These are phyloP conservation scores for Drosophila ambigua DNA, from an alignment of 1,140 invertebrate species.

Conservation along the genomic window DNA sequence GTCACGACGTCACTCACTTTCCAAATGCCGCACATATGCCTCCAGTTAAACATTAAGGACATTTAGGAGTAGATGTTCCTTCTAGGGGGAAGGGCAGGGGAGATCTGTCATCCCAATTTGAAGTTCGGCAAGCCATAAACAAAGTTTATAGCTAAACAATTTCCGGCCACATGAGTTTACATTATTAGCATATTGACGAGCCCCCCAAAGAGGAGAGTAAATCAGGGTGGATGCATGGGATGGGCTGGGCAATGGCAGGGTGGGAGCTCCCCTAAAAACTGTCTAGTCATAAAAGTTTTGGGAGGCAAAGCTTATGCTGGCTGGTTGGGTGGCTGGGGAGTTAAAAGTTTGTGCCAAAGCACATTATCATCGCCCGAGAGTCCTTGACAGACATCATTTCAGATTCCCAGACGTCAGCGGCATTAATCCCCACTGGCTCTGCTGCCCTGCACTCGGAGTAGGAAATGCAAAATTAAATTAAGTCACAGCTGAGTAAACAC, in stretches of 20 bases:
- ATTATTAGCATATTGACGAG: conserved; percentile 77
- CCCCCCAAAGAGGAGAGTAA: conserved; percentile 36
- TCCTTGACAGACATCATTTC: conserved; percentile 53
- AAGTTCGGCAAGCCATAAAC: conserved; percentile 58
- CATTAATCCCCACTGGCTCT: conserved; percentile 47
- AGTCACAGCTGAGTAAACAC: conserved; percentile 69
- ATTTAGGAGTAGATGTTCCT: conserved; percentile 32
- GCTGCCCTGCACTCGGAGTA: conserved; percentile 5
- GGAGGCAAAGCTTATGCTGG: conserved; percentile 36
- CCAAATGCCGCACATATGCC: conserved; percentile 42
- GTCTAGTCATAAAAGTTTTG: conserved; percentile 77
- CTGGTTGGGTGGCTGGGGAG: conserved; percentile 7
- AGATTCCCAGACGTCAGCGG: conserved; percentile 51
- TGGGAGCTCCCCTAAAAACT: conserved; percentile 52
- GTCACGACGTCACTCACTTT: conserved; percentile 26
- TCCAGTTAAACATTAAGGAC: conserved; percentile 47
- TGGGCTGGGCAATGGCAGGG: background rate
- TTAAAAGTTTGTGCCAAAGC: conserved; percentile 64
- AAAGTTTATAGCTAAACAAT: conserved; percentile 78
- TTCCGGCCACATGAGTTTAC: conserved; percentile 68
- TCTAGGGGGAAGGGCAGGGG: background rate
- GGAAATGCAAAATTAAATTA: conserved; percentile 66
- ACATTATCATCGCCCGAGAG: conserved; percentile 65
- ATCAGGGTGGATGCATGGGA: conserved; percentile 8
- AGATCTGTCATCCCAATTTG: conserved; percentile 32